Base-by-base conservation (phyloP, 1,140 invertebrate species). In the Ylistrum balloti region DNA sequence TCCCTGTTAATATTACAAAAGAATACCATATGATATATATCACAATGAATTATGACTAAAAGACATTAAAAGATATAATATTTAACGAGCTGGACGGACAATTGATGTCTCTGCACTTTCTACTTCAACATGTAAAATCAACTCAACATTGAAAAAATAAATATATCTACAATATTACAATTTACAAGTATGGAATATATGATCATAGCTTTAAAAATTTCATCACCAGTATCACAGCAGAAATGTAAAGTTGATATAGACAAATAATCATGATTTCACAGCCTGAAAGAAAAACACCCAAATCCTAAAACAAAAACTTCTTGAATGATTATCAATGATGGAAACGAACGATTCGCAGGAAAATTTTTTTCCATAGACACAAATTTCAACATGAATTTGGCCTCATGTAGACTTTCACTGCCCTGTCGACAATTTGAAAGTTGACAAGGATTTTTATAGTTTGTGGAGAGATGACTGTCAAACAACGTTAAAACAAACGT, bases 321-420 rank as follows among this genome's bases (percentile, higher is more conserved):
- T n/a, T n/a, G 5, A 28, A 74, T 74, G 56, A 74, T 74, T 28
- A 74, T 74, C 22, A 74, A 74, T 74, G 56, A 74, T 74, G 56
- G 1, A 74, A 38, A 74, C 56, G 28, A 74, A 74, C 11, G 56
- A 74, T 74, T 74, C 56, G n/a, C 22, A 74, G 56, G 28, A 74
- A 74, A 74, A 28, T 74, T 74, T 2, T n/a, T 74, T 74, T 74
- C n/a, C 56, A 38, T 38, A 74, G 56, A 74, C 56, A 74, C 56
- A 74, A 74, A 74, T 74, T 74, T 74, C 56, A 74, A 74, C 56
- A 74, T 17, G n/a, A 74, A 74, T 74, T 74, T 74, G 56, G 56
- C 56, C 56, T 74, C 56, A 74, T 74, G 56, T 74, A 74, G 56
- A 74, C 1, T 74, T 74, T 74, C 56, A 74, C 56, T 74, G 56